These are phyloP conservation scores for Macrophya alboannulata DNA, from an alignment of 2,888 invertebrate genomes.

Conservation along the genomic window DNA sequence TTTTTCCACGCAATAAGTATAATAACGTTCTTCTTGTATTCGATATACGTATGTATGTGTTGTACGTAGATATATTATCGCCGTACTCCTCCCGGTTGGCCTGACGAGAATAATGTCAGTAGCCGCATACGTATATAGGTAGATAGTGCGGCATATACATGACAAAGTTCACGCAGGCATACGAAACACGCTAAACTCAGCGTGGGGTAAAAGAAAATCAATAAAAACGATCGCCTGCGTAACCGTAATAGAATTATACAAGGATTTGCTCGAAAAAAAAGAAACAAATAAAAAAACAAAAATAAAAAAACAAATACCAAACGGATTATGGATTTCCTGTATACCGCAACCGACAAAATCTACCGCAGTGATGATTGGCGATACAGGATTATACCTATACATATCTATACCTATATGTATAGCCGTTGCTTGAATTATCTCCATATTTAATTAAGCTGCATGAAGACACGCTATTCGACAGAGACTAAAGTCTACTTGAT, in stretches of 20 bases:
- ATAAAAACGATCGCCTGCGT: slow-evolving; percentile 41
- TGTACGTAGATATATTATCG: not conserved
- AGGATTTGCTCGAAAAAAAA: not conserved
- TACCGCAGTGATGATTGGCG: not conserved
- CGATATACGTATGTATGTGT: no score
- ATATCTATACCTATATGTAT: not conserved
- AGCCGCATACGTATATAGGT: not conserved
- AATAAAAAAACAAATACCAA: not conserved
- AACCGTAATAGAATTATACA: slow-evolving; percentile 37
- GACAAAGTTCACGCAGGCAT: slow-evolving; percentile 35
- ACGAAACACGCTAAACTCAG: slow-evolving; percentile 27
- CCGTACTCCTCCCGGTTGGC: not conserved
- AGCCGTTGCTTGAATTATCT: not conserved
- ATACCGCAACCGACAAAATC: not conserved
- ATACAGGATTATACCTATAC: not conserved
- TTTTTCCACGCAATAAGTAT: not conserved
- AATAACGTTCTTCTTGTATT: not conserved
- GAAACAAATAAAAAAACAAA: not conserved
- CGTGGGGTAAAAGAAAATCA: slow-evolving; percentile 33
- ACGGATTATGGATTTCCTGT: slow-evolving; percentile 5
- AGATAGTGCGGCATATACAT: slow-evolving; percentile 8
- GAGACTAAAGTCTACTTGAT: not conserved
- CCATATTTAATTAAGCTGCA: not conserved
- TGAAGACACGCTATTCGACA: not conserved
- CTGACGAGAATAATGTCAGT: not conserved